A percentile compares a stretch with the other conserved stretches of the same genome.
phyloP scores from a whole-genome alignment of 2,113 vertebrate genomes.

The Cephalopterus ornatus region DNA sequence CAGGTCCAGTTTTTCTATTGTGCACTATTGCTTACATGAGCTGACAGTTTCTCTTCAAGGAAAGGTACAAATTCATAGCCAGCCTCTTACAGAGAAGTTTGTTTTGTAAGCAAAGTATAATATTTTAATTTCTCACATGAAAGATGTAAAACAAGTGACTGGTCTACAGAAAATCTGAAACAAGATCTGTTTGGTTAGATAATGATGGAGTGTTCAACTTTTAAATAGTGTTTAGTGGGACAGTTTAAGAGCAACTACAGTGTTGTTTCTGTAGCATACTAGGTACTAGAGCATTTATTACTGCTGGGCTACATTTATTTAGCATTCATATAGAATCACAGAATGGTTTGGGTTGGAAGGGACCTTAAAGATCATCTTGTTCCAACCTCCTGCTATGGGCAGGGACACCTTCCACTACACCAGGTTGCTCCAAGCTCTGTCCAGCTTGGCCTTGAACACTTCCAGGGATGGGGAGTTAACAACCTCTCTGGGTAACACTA shows the following conservation, averaged over 20 bases:
- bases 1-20: not conserved
- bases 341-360: not conserved
- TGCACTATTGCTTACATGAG: not conserved
- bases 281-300: not conserved
- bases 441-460: accelerated
- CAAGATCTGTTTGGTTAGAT: not conserved
- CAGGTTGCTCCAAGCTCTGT: not conserved
- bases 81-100: not conserved
- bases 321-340: not conserved
- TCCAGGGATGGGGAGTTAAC: not conserved
- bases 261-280: not conserved
- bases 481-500: not conserved
- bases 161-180: not conserved
- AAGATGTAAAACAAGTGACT: not conserved
- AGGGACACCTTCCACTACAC: not conserved
- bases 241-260: not conserved
- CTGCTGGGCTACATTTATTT: not conserved
- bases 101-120: not conserved
- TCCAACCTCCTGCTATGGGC: not conserved
- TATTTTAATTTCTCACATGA: not conserved
- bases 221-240: not conserved
- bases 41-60: not conserved
- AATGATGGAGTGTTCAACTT: not conserved
- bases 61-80: not conserved
- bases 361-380: not conserved